Percentiles rank a stretch among this genome's conserved stretches.
Evolutionary conservation across 92 coral and sea anemone genomes (phyloP).

Genomic region (Porites divaricata): DNA sequence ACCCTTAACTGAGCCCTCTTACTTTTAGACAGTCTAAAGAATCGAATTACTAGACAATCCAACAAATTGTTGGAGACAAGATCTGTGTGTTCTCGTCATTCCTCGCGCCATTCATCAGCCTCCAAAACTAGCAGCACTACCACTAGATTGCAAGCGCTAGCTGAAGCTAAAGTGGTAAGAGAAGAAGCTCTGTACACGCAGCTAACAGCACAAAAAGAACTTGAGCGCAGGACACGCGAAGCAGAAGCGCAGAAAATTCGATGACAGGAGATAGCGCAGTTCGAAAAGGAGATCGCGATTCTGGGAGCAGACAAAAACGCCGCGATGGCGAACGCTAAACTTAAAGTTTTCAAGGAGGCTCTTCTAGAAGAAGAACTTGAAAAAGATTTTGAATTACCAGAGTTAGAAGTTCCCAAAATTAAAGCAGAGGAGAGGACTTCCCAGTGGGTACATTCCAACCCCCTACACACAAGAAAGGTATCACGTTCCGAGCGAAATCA

Average conservation of each 20-base stretch:
- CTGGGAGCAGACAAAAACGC: conserved; percentile 48
- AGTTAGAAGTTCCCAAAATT: background rate
- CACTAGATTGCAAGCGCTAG: conserved; percentile 26
- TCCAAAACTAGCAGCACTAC: conserved; percentile 28
- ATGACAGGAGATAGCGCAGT: conserved; percentile 51
- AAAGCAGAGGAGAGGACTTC: background rate
- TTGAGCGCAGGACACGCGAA: conserved; percentile 47
- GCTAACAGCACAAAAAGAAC: conserved; percentile 50
- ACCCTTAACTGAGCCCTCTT: background rate
- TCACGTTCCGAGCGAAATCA: background rate
- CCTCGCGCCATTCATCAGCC: conserved; percentile 7
- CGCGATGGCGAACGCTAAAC: conserved; percentile 63
- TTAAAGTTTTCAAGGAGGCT: conserved; percentile 51
- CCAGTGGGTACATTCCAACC: background rate
- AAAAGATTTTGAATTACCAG: background rate
- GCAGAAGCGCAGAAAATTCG: conserved; percentile 44
- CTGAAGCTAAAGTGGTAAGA: conserved; percentile 44
- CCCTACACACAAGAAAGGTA: background rate
- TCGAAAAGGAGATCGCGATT: conserved; percentile 57
- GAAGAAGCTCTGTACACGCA: conserved; percentile 48
- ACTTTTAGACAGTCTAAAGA: conserved; percentile 21
- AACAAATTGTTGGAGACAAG: conserved; percentile 32
- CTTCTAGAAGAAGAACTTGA: conserved; percentile 26
- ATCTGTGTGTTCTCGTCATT: background rate
- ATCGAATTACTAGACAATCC: conserved; percentile 15